Percentiles rank a stretch among this genome's conserved stretches.
phyloP scores from a whole-genome alignment of 2,797 vertebrate genomes.

The Lophotriccus pileatus region DNA sequence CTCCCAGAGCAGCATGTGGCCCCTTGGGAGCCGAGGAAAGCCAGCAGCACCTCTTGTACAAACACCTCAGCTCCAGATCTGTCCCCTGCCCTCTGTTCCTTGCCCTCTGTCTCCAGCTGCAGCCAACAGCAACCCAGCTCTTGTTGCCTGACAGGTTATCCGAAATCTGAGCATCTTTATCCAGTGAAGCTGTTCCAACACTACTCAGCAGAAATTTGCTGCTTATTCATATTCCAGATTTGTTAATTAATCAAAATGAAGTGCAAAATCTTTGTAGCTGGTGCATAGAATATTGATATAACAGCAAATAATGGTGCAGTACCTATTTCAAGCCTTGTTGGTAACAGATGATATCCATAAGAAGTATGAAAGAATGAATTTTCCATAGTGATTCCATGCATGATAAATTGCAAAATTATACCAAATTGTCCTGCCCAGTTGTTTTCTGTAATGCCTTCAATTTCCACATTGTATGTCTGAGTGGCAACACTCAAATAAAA shows the following conservation, averaged over 20 bases:
- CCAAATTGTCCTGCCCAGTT: neutral
- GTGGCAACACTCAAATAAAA: neutral
- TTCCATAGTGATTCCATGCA: neutral
- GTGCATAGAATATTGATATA: neutral
- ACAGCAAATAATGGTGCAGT: neutral
- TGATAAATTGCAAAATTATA: neutral
- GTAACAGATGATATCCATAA: neutral
- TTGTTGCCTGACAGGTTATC: neutral
- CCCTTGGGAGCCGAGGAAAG: neutral
- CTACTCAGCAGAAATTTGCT: neutral
- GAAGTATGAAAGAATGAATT: neutral
- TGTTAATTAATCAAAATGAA: neutral
- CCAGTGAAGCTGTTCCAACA: neutral
- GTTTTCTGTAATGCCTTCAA: neutral
- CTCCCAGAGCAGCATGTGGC: neutral
- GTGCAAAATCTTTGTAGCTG: neutral
- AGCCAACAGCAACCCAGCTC: neutral
- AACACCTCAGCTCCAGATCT: neutral
- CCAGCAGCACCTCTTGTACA: neutral
- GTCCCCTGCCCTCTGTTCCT: neutral
- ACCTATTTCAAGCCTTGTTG: neutral
- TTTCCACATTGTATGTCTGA: neutral
- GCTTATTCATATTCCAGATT: neutral
- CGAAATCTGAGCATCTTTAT: neutral
- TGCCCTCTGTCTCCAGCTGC: neutral